Evolutionary conservation across 2,113 vertebrate genomes (phyloP), one percentile per base, ranked within the genome.

Genomic region (Halichoerus grypus): DNA sequence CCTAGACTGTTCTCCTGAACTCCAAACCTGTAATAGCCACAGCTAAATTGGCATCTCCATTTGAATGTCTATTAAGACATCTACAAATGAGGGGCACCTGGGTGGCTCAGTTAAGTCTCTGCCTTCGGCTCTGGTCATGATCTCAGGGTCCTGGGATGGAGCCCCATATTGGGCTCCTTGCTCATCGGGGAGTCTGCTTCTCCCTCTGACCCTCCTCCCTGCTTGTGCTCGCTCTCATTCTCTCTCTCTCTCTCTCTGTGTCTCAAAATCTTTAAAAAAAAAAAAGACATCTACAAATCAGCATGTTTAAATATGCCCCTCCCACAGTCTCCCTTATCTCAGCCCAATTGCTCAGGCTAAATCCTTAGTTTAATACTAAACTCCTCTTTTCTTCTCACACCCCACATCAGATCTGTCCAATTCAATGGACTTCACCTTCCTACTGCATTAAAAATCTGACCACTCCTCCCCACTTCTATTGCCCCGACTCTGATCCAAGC

Each of bases 1-100:
- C 33, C 22, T 84, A 65, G 33, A 71, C 31, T 42, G 63, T 1
- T 93, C n/a, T 88, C 24, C 15, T 82, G 36, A 80, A 21, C 36
- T 63, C 69, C 61, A 71, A 93, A 88, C 53, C 61, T 84, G 12
- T 63, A 46, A 53, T 11, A 49, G 16, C 46, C 36, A 81, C 65
- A 77, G 88, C n/a, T 79, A 69, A 88, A 16, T 63, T 84, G 57
- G 71, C 46, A 88, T 83, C 67, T 96, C 49, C 77, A 31, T 39
- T 26, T 85, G 79, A 80, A 63, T 72, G 31, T 93, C 61, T 92
- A 24, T 36, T 63, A 79, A 61, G 61, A 92, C 28, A 55, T 72
- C 18, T 61, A 67, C 21, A 88, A 86, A 80, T 63, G 81, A 55
- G 9, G 63, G 63, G 63, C 1, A 2, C 31, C 63, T 33, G 31